A percentile compares a stretch with the other conserved stretches of the same genome.
Evolutionary conservation across 2,888 invertebrate species (phyloP).

Genomic region (Lithophane leautieri): DNA sequence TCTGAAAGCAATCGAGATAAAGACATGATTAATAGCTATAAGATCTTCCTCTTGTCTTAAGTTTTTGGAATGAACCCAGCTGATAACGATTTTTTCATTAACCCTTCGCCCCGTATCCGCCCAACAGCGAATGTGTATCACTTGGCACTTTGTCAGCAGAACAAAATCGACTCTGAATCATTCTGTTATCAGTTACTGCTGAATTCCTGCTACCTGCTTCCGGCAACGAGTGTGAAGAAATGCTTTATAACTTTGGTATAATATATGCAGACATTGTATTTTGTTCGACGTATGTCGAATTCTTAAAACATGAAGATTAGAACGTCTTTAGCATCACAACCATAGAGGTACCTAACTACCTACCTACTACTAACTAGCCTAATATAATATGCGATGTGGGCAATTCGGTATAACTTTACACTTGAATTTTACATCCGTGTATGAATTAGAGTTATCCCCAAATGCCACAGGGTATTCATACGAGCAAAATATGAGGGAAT

Average conservation of each 20-base stretch:
- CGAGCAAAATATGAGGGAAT: background rate
- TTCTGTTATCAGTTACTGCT: constrained; percentile 36
- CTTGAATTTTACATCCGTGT: background rate
- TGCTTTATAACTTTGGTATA: constrained; percentile 9
- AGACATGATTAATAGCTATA: constrained; percentile 78
- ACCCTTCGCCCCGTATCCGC: constrained; percentile 40
- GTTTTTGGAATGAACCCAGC: constrained; percentile 70
- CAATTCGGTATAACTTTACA: background rate
- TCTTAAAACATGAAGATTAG: constrained; percentile 33
- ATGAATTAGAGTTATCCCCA: constrained; percentile 5
- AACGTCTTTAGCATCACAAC: constrained; percentile 36
- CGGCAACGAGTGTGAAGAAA: constrained; percentile 35
- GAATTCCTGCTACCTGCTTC: constrained; percentile 36
- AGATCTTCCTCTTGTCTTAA: constrained; percentile 71
- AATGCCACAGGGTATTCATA: background rate
- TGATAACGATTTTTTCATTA: constrained; percentile 71
- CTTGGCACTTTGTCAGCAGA: constrained; percentile 32
- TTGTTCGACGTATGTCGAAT: constrained; percentile 35
- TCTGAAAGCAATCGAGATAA: constrained; percentile 76
- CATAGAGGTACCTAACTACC: background rate
- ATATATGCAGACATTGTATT: constrained; percentile 36
- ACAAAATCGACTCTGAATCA: constrained; percentile 45
- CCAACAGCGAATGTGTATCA: constrained; percentile 28
- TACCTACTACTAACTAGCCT: background rate
- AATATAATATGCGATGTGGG: background rate